Evolutionary conservation across 2,797 vertebrate genomes (phyloP).

Genomic region (Hippoglossus hippoglossus): DNA sequence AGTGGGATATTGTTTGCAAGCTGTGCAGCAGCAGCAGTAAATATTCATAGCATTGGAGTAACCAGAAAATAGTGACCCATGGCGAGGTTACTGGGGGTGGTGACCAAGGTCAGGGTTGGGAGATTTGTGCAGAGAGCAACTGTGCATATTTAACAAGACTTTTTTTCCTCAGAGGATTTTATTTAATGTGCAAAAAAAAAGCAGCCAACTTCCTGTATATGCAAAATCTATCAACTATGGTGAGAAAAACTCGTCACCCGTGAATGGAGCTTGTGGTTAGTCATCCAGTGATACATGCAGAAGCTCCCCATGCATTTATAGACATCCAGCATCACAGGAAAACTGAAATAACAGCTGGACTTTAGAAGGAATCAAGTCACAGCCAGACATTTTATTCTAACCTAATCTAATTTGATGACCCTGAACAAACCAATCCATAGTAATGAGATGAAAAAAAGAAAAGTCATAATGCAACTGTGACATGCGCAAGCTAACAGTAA

Average conservation of each 20-base stretch:
- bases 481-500: conserved; percentile 71
- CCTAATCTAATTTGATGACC: conserved; percentile 37
- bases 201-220: conserved; percentile 85
- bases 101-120: conserved; percentile 28
- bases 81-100: conserved; percentile 54
- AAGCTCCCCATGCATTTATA: conserved; percentile 78
- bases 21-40: conserved; percentile 31
- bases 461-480: conserved; percentile 62
- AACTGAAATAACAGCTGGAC: conserved; percentile 47
- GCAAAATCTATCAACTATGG: conserved; percentile 75
- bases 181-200: conserved; percentile 58
- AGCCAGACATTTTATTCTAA: background rate
- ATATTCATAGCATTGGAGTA: conserved; percentile 20
- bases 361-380: conserved; percentile 39
- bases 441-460: conserved; percentile 43
- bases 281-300: conserved; percentile 79
- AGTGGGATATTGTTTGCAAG: conserved; percentile 37
- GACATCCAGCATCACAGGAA: conserved; percentile 54
- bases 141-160: background rate
- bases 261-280: conserved; percentile 64
- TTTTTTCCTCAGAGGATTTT: conserved; percentile 1
- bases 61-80: conserved; percentile 54
- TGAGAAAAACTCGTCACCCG: conserved; percentile 52
- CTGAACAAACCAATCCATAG: conserved; percentile 41
- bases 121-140: conserved; percentile 75